phyloP scores from a whole-genome alignment of 2,888 invertebrate genomes.

The Strigamia crassipes region DNA sequence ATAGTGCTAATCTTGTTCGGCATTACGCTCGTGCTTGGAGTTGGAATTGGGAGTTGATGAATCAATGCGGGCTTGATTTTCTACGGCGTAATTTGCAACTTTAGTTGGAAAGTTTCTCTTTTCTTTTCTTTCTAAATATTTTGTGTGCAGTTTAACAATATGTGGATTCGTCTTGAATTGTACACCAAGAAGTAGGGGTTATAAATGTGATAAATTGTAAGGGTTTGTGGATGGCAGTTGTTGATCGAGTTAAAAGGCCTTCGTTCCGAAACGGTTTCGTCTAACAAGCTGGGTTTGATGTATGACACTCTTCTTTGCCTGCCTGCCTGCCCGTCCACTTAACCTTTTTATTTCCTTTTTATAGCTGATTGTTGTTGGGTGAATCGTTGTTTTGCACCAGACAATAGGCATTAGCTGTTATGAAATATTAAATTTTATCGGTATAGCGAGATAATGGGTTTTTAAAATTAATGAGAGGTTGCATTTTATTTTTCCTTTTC shows the following conservation, averaged over 20 bases:
- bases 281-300: conserved; percentile 16
- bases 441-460: not conserved
- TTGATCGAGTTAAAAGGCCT: not conserved
- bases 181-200: not conserved
- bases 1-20: not conserved
- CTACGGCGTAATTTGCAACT: not conserved
- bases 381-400: not conserved
- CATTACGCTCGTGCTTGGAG: not conserved
- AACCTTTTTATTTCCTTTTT: conserved; percentile 3
- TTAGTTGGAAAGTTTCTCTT: too few species aligned
- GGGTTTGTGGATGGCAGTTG: conserved; percentile 9
- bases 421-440: not conserved
- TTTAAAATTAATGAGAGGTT: not conserved
- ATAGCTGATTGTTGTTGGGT: not conserved
- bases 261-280: not conserved
- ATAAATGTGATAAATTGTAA: conserved; percentile 2
- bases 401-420: too few species aligned
- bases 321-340: not conserved
- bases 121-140: not conserved
- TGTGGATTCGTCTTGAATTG: not conserved
- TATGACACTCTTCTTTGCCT: not conserved
- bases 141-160: not conserved
- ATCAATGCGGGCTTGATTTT: not conserved
- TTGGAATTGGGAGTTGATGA: not conserved
- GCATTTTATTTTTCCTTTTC: not conserved